phyloP scores from a whole-genome alignment of 2,113 vertebrate species.

The Lanius ludovicianus region DNA sequence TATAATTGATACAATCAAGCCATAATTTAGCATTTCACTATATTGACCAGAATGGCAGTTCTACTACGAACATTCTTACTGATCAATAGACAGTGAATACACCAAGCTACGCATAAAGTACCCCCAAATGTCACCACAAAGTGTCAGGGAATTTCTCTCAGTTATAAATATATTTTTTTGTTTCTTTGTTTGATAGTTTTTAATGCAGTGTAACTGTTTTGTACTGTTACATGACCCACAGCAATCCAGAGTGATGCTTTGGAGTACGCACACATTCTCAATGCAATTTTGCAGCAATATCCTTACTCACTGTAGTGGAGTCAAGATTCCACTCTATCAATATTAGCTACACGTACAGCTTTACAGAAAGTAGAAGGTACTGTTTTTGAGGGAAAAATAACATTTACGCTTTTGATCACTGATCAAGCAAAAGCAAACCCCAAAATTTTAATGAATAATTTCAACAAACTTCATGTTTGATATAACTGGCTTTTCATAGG shows the following conservation, averaged over 20 bases:
- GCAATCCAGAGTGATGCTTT: not conserved
- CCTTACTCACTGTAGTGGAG: not conserved
- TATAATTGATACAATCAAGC: not conserved
- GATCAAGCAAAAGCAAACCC: not conserved
- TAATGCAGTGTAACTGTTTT: not conserved
- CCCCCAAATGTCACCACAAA: not conserved
- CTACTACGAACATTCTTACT: not conserved
- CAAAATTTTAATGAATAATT: not conserved
- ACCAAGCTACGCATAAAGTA: not conserved
- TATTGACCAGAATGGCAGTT: not conserved
- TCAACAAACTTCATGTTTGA: not conserved
- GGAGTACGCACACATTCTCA: not conserved
- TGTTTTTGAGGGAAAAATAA: not conserved
- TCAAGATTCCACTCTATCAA: not conserved
- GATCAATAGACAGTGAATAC: not conserved
- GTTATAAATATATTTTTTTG: fast-evolving
- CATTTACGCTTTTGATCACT: not conserved
- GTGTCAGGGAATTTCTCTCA: not conserved
- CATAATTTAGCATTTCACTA: not conserved
- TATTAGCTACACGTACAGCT: not conserved
- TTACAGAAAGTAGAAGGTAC: not conserved
- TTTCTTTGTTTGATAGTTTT: not conserved
- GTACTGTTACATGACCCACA: not conserved
- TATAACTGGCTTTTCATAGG: not conserved
- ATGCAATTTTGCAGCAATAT: not conserved